Evolutionary conservation across 2,113 vertebrate species (phyloP).

Genomic region (Onychostoma macrolepis): DNA sequence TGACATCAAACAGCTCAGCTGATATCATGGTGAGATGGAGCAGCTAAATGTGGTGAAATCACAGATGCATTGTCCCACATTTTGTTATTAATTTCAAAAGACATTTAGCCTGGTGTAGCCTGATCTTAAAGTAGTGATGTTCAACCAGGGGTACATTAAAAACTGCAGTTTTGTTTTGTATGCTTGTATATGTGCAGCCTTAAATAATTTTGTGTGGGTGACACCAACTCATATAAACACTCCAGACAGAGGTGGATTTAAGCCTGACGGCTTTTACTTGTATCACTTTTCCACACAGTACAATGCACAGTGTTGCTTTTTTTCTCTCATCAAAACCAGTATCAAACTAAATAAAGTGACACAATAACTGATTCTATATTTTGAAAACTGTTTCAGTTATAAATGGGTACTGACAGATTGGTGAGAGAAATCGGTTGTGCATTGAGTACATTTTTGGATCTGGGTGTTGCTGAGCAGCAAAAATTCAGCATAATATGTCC

Average conservation of each 20-base stretch:
- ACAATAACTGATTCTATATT: background rate
- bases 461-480: conserved; percentile 26
- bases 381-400: background rate
- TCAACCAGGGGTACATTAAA: no score
- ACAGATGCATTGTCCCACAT: background rate
- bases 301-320: background rate
- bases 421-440: background rate
- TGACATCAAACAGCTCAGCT: conserved; percentile 67
- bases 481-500: conserved; percentile 1
- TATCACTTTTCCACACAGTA: background rate
- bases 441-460: background rate
- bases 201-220: background rate
- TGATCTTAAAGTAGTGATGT: background rate
- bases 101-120: background rate
- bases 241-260: background rate
- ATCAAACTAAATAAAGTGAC: background rate
- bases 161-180: no score
- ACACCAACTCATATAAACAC: background rate
- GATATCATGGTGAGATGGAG: conserved; percentile 69
- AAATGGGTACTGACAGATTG: background rate
- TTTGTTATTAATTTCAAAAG: background rate
- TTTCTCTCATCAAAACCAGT: background rate
- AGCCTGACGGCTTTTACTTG: no score
- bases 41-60: background rate
- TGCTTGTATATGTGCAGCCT: background rate